Evolutionary conservation across 2,888 invertebrate species (phyloP).

Genomic region (Eilema depressum): DNA sequence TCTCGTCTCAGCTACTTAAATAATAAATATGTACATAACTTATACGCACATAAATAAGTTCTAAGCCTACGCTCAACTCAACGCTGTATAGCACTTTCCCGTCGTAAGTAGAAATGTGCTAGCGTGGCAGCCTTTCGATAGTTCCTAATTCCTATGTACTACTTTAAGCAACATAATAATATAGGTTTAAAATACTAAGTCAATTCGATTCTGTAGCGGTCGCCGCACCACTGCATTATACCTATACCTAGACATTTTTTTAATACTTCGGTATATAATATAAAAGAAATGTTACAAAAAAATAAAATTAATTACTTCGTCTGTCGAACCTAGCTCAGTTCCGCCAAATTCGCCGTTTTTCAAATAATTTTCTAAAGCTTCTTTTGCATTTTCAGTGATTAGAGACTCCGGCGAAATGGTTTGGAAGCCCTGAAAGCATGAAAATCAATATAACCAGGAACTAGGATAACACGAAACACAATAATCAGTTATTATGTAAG

Average conservation of each 20-base stretch:
- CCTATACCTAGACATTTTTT: too few relatives aligned
- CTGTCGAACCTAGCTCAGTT: conserved; percentile 87
- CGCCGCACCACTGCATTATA: too few relatives aligned
- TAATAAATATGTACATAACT: too few relatives aligned
- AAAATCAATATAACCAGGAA: not conserved
- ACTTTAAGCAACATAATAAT: too few relatives aligned
- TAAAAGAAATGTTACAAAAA: not conserved
- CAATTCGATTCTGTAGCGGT: too few relatives aligned
- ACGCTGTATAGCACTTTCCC: too few relatives aligned
- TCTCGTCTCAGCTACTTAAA: not conserved
- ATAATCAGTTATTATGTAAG: not conserved
- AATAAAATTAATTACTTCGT: conserved; percentile 61
- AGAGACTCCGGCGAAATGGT: conserved; percentile 88
- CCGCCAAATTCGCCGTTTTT: conserved; percentile 81
- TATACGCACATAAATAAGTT: too few relatives aligned
- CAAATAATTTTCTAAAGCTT: conserved; percentile 88
- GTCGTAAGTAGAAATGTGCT: too few relatives aligned
- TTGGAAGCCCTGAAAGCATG: conserved; percentile 84
- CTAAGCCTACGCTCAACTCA: too few relatives aligned
- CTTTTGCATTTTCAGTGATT: conserved; percentile 88
- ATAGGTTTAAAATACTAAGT: not conserved
- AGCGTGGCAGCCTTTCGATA: too few relatives aligned
- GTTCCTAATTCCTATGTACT: too few relatives aligned
- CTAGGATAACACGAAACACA: not conserved
- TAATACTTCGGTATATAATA: not conserved